phyloP scores from a whole-genome alignment of 2,113 vertebrate genomes.

The Capreolus pygargus region DNA sequence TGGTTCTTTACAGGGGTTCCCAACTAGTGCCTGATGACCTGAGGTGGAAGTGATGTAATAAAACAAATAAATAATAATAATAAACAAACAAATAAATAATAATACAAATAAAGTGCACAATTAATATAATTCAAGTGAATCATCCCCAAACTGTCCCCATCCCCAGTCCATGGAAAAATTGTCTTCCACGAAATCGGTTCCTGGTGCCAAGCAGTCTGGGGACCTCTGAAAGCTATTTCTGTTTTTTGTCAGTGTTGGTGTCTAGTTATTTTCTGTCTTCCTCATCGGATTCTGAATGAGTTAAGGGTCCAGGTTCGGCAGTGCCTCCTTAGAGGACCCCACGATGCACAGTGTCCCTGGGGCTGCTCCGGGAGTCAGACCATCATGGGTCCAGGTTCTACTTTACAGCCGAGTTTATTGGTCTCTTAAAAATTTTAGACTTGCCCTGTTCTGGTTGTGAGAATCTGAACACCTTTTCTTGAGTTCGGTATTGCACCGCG shows the following conservation, averaged over 20 bases:
- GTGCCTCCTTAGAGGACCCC: too few relatives aligned
- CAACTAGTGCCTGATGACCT: background rate
- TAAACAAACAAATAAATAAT: too few relatives aligned
- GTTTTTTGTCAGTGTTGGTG: background rate
- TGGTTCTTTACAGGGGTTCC: background rate
- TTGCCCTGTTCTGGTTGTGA: background rate
- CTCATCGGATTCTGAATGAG: background rate
- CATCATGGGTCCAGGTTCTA: too few relatives aligned
- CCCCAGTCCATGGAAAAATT: background rate
- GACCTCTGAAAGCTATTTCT: background rate
- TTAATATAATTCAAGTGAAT: background rate
- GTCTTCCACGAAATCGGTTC: background rate
- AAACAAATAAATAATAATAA: too few relatives aligned
- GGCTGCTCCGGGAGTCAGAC: background rate
- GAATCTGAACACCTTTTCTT: background rate
- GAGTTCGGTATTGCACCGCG: background rate
- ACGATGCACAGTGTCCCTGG: rapidly evolving
- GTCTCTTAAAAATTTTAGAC: background rate
- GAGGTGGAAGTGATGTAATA: background rate
- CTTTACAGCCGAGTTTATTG: background rate
- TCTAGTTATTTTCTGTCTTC: background rate
- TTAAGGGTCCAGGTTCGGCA: background rate
- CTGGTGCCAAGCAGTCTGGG: background rate
- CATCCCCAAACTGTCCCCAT: background rate
- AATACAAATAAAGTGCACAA: background rate